phyloP scores from a whole-genome alignment of 2,888 invertebrate species.

The Lordiphosa fenestrarum region DNA sequence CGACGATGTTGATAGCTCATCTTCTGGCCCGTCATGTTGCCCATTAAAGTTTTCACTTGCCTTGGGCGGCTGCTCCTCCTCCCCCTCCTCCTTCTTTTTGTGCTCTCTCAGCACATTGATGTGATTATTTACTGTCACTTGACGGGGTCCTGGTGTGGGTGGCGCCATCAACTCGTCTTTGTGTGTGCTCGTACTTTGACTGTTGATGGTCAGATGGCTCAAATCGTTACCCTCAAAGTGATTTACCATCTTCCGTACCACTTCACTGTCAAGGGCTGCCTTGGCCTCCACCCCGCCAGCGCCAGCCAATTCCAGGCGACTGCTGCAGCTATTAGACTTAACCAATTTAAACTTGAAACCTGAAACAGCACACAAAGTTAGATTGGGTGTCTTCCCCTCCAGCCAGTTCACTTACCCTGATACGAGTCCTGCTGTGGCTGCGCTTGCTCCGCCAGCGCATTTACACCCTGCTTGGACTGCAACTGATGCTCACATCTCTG shows the following conservation, averaged over 20 bases:
- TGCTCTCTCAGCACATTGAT: constrained; percentile 67
- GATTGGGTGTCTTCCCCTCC: not conserved
- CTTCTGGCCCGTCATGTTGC: constrained; percentile 18
- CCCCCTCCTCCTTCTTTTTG: constrained; percentile 7
- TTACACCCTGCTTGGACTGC: constrained; percentile 27
- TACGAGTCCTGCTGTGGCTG: constrained; percentile 50
- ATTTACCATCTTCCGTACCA: constrained; percentile 79
- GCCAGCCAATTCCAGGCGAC: constrained; percentile 89
- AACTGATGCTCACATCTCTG: constrained; percentile 52
- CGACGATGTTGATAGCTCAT: constrained; percentile 1
- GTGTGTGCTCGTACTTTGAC: constrained; percentile 76
- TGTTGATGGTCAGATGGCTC: constrained; percentile 79
- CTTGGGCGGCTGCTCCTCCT: constrained; percentile 5
- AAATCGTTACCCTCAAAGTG: constrained; percentile 75
- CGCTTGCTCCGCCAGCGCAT: constrained; percentile 28
- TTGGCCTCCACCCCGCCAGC: constrained; percentile 73
- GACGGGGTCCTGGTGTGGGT: constrained; percentile 36
- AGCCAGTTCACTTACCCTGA: constrained; percentile 46
- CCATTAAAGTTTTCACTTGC: constrained; percentile 36
- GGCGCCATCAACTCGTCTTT: constrained; percentile 1
- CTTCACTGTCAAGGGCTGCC: constrained; percentile 66
- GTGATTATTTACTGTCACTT: constrained; percentile 80
- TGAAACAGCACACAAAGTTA: constrained; percentile 12
- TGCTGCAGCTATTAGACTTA: constrained; percentile 93
- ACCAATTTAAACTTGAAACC: constrained; percentile 90